Evolutionary conservation across 1,140 invertebrate genomes (phyloP).

Genomic region (Hycleus cichorii): DNA sequence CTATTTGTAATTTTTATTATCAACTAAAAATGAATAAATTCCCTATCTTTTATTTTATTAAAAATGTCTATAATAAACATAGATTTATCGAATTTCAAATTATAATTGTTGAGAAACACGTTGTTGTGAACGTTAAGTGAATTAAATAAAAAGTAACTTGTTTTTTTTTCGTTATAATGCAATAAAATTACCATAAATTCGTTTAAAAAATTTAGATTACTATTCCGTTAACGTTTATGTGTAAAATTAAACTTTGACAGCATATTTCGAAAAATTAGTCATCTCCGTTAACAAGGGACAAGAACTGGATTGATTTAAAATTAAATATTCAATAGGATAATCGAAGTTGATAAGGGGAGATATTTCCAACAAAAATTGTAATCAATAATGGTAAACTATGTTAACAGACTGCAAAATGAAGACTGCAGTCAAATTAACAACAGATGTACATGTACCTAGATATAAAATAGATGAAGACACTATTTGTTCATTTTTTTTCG

Average conservation of each 20-base stretch:
- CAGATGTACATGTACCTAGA: too few species aligned
- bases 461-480: not conserved
- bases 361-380: too few species aligned
- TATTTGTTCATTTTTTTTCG: not conserved
- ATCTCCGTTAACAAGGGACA: conserved; percentile 6
- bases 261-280: conserved; percentile 11
- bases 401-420: too few species aligned
- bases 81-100: too few species aligned
- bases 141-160: conserved; percentile 4
- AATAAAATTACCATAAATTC: conserved; percentile 16
- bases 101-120: not conserved
- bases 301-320: conserved; percentile 3
- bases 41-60: too few species aligned
- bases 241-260: conserved; percentile 15
- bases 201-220: conserved; percentile 4
- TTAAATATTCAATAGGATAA: conserved; percentile 8
- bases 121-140: conserved; percentile 2
- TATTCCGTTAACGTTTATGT: conserved; percentile 12
- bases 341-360: not conserved
- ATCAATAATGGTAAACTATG: too few species aligned
- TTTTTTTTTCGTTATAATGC: conserved; percentile 2
- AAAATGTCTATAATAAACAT: too few species aligned
- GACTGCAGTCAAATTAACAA: too few species aligned
- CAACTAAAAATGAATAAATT: too few species aligned
- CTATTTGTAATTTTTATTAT: too few species aligned